Base-by-base conservation (phyloP, 2,888 invertebrate species). In the Serripes groenlandicus region DNA sequence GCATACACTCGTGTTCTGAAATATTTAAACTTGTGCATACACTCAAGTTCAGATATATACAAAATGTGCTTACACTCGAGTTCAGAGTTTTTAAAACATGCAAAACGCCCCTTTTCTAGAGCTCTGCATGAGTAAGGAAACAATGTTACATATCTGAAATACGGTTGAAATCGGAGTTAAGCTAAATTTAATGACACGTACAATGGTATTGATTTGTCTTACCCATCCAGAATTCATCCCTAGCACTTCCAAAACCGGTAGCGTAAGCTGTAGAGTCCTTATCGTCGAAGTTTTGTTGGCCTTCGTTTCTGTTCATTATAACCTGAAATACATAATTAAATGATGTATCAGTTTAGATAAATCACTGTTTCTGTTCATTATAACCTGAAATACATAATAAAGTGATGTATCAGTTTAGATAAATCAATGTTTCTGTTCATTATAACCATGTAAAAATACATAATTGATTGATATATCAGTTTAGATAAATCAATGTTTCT, bases 201-300 rank as follows among this genome's bases (percentile, higher is more conserved):
- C n/a, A n/a, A n/a, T n/a, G n/a, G n/a, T n/a, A n/a, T n/a, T n/a
- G n/a, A n/a, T n/a, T n/a, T n/a, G n/a, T 11, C 71, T 35, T 34
- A 84, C 84, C 84, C 58, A 75, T 37, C 84, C 84, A 84, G 68
- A 78, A 84, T 28, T 84, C 70, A 4, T 49, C 62, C 15, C 72
- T 15, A 0, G 71, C 66, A 52, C 72, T 64, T 0, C 84, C 84
- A 34, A 84, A 84, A 9, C 84, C 84, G 2, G 37, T 21, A 5
- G 75, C 78, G 49, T 84, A 84, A 2, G 71, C 66, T 0, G 49
- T 75, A 21, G 66, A 77, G 18, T 58, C 35, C 34, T 77, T 56
- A 23, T 75, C 68, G 26, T 62, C 64, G 42, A 84, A 84, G 37
- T 81, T 49, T 0, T 68, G 26, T 5, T 56, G 32, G 3, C 42